A percentile compares a stretch with the other conserved stretches of the same genome.
These are phyloP conservation scores for Anser cygnoides DNA, from an alignment of 2,113 vertebrate species.

Conservation along the genomic window DNA sequence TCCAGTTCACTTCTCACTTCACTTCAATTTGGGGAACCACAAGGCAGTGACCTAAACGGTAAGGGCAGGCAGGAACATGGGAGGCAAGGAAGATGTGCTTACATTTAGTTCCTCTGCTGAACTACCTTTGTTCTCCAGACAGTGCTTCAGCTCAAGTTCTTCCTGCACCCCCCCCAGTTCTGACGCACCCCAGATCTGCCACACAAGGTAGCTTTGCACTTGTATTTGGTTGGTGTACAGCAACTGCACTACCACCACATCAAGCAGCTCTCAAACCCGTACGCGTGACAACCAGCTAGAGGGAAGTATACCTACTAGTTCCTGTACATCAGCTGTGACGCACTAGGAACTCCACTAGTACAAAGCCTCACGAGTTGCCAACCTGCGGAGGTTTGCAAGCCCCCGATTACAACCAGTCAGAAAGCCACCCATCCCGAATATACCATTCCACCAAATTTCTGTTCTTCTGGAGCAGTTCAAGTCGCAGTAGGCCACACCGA, in stretches of 20 bases:
- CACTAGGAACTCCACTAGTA: not conserved
- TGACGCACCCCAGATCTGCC: not conserved
- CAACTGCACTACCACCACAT: not conserved
- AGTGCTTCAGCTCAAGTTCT: not conserved
- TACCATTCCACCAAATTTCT: not conserved
- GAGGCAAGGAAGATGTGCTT: not conserved
- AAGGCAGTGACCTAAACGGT: not conserved
- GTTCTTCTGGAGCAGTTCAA: not conserved
- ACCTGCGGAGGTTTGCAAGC: not conserved
- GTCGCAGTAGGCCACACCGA: rapidly evolving
- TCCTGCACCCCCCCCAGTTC: not conserved
- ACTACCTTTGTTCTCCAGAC: not conserved
- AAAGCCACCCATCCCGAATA: rapidly evolving
- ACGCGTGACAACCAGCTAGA: not conserved
- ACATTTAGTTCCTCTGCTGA: too few relatives aligned
- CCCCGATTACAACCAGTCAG: not conserved
- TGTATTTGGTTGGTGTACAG: not conserved
- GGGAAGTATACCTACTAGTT: not conserved
- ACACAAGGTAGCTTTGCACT: not conserved
- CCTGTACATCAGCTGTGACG: not conserved
- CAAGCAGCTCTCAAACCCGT: not conserved
- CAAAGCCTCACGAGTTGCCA: not conserved
- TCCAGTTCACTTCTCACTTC: not conserved
- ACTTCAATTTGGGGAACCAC: not conserved
- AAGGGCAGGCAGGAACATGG: not conserved